phyloP scores from a whole-genome alignment of 2,797 vertebrate species.

The Xiphorhynchus erythropygius region DNA sequence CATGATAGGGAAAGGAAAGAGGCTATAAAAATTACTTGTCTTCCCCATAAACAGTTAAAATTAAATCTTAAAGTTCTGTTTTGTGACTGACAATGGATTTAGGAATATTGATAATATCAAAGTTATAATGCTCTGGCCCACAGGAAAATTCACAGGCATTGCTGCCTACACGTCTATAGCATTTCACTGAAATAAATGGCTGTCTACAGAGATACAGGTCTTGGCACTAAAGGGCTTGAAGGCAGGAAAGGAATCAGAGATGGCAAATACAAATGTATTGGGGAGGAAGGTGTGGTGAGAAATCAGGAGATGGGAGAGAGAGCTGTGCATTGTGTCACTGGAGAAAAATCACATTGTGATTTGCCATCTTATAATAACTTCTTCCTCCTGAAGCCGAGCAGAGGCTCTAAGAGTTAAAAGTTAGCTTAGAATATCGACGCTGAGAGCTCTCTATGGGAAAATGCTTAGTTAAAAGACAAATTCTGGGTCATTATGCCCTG shows the following conservation, averaged over 20 bases:
- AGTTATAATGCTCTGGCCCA: not conserved
- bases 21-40: not conserved
- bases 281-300: not conserved
- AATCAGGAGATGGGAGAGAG: not conserved
- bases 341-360: not conserved
- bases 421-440: no score
- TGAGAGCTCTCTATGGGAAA: no score
- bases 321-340: not conserved
- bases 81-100: not conserved
- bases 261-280: not conserved
- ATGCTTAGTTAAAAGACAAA: no score
- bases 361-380: not conserved
- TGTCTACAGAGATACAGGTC: not conserved
- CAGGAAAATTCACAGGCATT: not conserved
- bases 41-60: not conserved
- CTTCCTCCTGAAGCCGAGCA: not conserved
- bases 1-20: accelerated
- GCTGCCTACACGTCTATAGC: not conserved
- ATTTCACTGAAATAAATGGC: not conserved
- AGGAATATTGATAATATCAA: not conserved
- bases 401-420: no score
- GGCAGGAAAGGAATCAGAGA: not conserved
- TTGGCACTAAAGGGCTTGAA: not conserved
- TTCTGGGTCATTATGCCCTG: no score
- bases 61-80: not conserved